phyloP scores from a whole-genome alignment of 2,797 vertebrate genomes.

The Dallia pectoralis region DNA sequence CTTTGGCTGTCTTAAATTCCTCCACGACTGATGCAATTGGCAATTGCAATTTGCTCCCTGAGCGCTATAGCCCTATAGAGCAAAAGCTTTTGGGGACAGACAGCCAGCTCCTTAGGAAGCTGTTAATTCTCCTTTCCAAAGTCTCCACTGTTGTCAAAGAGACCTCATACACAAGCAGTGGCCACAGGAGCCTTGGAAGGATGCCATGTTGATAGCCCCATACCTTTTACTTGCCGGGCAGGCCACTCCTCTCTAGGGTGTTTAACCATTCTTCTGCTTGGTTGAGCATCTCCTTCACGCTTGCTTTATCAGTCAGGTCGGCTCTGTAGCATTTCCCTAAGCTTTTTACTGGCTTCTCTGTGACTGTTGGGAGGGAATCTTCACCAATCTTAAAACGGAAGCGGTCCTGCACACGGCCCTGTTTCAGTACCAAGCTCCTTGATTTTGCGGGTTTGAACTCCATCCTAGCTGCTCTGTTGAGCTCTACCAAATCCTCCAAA shows the following conservation, averaged over 20 bases:
- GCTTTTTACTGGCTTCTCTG: conserved; percentile 13
- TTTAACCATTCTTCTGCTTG: conserved; percentile 3
- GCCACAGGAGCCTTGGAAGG: conserved; percentile 7
- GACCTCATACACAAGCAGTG: no score
- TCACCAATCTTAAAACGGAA: conserved; percentile 15
- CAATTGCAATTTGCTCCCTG: no score
- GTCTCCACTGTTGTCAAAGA: no score
- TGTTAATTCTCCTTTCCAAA: no score
- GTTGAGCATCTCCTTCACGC: conserved; percentile 26
- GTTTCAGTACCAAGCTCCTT: no score
- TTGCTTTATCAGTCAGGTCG: conserved; percentile 8
- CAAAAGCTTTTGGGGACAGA: no score
- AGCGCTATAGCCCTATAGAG: no score
- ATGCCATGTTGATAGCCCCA: conserved; percentile 4
- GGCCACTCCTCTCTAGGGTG: conserved; percentile 7
- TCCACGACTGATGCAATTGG: no score
- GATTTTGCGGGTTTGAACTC: no score
- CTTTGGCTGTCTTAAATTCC: no score
- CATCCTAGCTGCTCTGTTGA: no score
- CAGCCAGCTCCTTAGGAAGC: no score
- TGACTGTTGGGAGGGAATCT: conserved; percentile 1
- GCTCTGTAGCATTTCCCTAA: conserved; percentile 20
- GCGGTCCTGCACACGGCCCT: neutral
- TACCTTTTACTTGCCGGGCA: conserved; percentile 6
- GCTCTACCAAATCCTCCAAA: conserved; percentile 8